Conservation (phyloP, 2,113 vertebrate species). For the Lepus americanus region DNA sequence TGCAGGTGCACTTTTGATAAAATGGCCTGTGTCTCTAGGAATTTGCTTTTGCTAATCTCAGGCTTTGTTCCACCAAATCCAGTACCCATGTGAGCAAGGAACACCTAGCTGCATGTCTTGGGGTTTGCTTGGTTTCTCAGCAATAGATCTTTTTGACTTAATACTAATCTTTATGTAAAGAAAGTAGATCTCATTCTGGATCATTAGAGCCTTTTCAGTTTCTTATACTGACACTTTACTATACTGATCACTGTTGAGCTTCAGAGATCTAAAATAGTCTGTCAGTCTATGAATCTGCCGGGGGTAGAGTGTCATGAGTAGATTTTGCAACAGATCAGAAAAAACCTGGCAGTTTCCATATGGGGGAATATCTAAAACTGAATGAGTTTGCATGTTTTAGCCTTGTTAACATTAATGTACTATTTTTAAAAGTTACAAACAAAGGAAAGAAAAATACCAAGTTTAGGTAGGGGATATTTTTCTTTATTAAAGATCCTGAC, state of each 20-base stretch:
- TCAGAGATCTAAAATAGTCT: slow-evolving; percentile 55
- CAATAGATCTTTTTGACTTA: slow-evolving; percentile 80
- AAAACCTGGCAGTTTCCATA: slow-evolving; percentile 30
- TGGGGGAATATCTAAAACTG: slow-evolving; percentile 16
- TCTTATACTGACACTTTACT: slow-evolving; percentile 38
- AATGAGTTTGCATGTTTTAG: slow-evolving; percentile 39
- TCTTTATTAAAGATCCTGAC: slow-evolving; percentile 16
- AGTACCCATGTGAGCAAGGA: slow-evolving; percentile 31
- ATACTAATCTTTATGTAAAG: slow-evolving; percentile 79
- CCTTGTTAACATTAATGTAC: not conserved
- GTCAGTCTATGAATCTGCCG: slow-evolving; percentile 37
- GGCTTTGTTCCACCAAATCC: slow-evolving; percentile 19
- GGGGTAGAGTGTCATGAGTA: not conserved
- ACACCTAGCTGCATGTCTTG: slow-evolving; percentile 57
- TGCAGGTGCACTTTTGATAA: not conserved
- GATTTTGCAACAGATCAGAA: slow-evolving; percentile 15
- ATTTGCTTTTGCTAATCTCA: slow-evolving; percentile 60
- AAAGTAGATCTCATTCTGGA: slow-evolving; percentile 69
- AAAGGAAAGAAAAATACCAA: slow-evolving; percentile 52
- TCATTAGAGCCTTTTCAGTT: slow-evolving; percentile 80
- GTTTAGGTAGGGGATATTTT: not conserved
- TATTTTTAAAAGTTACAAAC: slow-evolving; percentile 3
- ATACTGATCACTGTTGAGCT: slow-evolving; percentile 47
- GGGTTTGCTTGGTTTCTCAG: slow-evolving; percentile 79
- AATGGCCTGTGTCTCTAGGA: slow-evolving; percentile 33